phyloP scores from a whole-genome alignment of 2,797 vertebrate genomes.

The Tokudaia muenninki region DNA sequence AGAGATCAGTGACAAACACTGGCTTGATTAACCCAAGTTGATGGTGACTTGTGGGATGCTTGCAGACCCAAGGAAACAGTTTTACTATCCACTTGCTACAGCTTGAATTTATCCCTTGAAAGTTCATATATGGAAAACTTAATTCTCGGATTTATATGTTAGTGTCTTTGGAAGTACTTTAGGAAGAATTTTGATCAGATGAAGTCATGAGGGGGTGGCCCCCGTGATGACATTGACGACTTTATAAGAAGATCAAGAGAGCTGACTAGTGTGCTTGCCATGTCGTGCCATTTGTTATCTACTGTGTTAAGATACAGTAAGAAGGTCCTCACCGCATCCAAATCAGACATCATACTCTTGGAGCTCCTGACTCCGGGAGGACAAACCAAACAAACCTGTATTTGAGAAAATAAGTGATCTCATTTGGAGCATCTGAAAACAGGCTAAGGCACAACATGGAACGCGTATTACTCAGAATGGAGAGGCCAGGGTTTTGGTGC shows the following conservation, averaged over 20 bases:
- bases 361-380: not conserved
- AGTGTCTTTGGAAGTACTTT: not conserved
- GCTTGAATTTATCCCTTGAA: not conserved
- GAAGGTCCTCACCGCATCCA: not conserved
- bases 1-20: constrained; percentile 8
- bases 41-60: not conserved
- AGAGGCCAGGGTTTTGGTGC: not conserved
- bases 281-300: not conserved
- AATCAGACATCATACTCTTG: not conserved
- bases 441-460: not conserved
- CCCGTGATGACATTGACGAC: not conserved
- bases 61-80: not conserved
- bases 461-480: not conserved
- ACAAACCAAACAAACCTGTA: not conserved
- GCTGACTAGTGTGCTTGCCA: too few species aligned
- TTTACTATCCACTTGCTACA: not conserved
- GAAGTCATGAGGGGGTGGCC: not conserved
- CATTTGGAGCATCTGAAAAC: not conserved
- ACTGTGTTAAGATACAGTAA: not conserved
- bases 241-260: not conserved
- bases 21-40: not conserved
- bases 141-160: not conserved
- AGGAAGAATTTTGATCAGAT: not conserved
- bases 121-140: not conserved
- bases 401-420: not conserved